Evolutionary conservation across 2,797 vertebrate species (phyloP), one percentile per base, ranked within the genome.

Genomic region (Rhinophrynus dorsalis): DNA sequence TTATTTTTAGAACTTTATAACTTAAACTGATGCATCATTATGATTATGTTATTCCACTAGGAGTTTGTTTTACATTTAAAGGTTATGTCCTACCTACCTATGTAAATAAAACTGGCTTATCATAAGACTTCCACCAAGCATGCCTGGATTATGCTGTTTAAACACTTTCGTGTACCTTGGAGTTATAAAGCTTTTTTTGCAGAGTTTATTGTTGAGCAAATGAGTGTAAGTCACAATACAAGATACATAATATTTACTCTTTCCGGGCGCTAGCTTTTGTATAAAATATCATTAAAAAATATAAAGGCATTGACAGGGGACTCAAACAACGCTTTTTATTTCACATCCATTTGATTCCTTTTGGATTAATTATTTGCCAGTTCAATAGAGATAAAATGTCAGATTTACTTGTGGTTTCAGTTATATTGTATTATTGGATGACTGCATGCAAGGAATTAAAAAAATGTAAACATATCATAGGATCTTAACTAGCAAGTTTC

Each of bases 331-430:
- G 23, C 15, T 9, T 12, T 38, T 15, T 12, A 21, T 12, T 56
- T 26, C 38, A 24, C 40, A 33, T 44, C 27, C n/a, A 7, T 45
- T 47, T 17, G 32, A 55, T 62, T 24, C 35, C 3, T 30, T 11
- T 23, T 57, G 59, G 60, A 48, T 63, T 65, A 64, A 72, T 64
- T 40, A 72, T 72, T 72, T 58, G 47, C 60, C 52, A 50, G 21
- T 29, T 38, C 48, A 62, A 29, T 40, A 64, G 50, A 64, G 42
- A 58, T 64, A 24, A 64, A 48, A 57, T 58, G 51, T 58, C 68
- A 72, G 42, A 58, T 64, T 58, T 42, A 50, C 61, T 72, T 58
- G 68, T 30, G 68, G 60, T 73, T 72, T 73, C 54, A 27, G 44
- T 59, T 60, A 65, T 66, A 65, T 66, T 73, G 61, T 65, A 59